Evolutionary conservation across 1,140 invertebrate genomes (phyloP).

Genomic region (Oryzaephilus surinamensis): DNA sequence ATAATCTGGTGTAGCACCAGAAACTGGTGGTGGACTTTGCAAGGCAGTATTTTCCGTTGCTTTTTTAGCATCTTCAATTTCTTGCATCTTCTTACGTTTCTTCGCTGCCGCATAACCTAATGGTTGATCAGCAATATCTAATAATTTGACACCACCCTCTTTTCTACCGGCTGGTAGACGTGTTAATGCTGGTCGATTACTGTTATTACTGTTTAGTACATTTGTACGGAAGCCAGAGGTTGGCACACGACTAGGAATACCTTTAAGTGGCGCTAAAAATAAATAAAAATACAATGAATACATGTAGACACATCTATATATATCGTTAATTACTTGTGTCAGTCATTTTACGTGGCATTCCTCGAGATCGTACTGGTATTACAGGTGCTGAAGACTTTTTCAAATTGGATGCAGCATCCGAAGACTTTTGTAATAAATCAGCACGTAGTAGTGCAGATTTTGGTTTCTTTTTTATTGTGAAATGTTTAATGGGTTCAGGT

Average conservation of each 20-base stretch:
- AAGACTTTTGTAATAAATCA: constrained; percentile 84
- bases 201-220: constrained; percentile 40
- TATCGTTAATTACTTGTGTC: constrained; percentile 64
- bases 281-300: constrained; percentile 4
- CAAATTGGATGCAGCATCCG: constrained; percentile 76
- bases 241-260: constrained; percentile 72
- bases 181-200: constrained; percentile 38
- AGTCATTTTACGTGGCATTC: constrained; percentile 94
- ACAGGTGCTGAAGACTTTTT: constrained; percentile 83
- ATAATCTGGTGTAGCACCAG: constrained; percentile 37
- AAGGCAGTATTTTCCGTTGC: constrained; percentile 46
- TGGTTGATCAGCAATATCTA: constrained; percentile 90
- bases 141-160: constrained; percentile 83
- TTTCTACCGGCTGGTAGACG: constrained; percentile 52
- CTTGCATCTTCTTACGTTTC: constrained; percentile 48
- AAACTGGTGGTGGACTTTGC: constrained; percentile 34
- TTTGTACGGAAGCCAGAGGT: constrained; percentile 52
- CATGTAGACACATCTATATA: constrained; percentile 3
- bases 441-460: constrained; percentile 85
- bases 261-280: constrained; percentile 72
- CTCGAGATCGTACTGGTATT: constrained; percentile 80
- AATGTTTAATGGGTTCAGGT: constrained; percentile 71
- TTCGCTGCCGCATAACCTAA: constrained; percentile 50
- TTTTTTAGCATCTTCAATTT: constrained; percentile 71
- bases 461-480: constrained; percentile 87